Evolutionary conservation across 1,140 invertebrate genomes (phyloP).

Genomic region (Zeugodacus cucurbitae): DNA sequence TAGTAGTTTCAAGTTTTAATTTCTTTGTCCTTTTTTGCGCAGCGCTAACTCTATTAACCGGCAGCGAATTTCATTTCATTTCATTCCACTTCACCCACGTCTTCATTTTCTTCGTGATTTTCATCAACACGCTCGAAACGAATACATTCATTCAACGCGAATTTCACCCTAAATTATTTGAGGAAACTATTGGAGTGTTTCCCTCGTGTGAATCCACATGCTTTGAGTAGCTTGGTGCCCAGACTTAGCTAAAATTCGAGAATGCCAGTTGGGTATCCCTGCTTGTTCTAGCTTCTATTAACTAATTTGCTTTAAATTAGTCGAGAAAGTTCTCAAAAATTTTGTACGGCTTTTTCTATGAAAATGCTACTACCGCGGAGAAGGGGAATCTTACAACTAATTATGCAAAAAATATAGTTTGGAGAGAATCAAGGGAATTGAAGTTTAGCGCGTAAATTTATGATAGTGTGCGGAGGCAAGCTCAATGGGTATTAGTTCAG

Average conservation of each 20-base stretch:
- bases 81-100: background rate
- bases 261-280: background rate
- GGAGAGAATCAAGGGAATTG: background rate
- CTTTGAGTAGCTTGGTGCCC: too few species aligned
- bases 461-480: background rate
- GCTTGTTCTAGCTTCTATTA: too few species aligned
- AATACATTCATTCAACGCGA: background rate
- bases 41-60: background rate
- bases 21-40: background rate
- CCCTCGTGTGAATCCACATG: background rate
- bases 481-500: too few species aligned
- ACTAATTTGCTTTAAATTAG: background rate
- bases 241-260: background rate
- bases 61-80: background rate
- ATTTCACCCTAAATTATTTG: background rate
- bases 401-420: background rate
- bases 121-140: too few species aligned
- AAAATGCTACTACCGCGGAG: background rate
- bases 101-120: background rate
- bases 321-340: background rate
- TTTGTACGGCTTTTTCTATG: background rate
- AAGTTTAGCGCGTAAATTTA: background rate
- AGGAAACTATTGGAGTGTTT: background rate
- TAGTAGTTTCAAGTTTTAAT: background rate
- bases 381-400: background rate